Percentiles rank a stretch among this genome's conserved stretches.
Evolutionary conservation across 1,140 invertebrate species (phyloP).

Genomic region (Plectrocnemia conspersa): DNA sequence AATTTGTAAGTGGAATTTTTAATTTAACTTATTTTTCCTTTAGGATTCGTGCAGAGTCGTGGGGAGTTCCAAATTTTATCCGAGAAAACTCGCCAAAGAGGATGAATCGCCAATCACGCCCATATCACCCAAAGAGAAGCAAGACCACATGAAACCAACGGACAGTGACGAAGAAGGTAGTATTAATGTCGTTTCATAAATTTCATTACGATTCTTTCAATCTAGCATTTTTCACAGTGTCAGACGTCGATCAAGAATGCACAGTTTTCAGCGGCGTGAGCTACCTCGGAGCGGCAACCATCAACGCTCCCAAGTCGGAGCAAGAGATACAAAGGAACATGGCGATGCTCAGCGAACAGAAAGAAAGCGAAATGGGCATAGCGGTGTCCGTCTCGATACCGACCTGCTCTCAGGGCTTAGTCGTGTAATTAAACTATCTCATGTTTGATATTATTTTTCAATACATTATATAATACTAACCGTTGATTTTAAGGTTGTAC

Average conservation of each 20-base stretch:
- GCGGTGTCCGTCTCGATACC: conserved; percentile 89
- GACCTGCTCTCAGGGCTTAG: conserved; percentile 77
- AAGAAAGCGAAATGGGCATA: conserved; percentile 69
- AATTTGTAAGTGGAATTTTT: too few relatives aligned
- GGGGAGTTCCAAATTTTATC: conserved; percentile 49
- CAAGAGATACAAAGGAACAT: conserved; percentile 94
- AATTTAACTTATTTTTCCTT: conserved; percentile 3
- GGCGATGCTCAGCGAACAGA: conserved; percentile 66
- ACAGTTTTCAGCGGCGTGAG: conserved; percentile 90
- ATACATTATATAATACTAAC: background rate
- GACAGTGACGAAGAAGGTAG: conserved; percentile 66
- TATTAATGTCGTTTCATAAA: conserved; percentile 29
- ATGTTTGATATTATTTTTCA: conserved; percentile 20
- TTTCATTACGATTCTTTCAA: conserved; percentile 16
- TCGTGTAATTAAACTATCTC: conserved; percentile 68
- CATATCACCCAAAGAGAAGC: conserved; percentile 62
- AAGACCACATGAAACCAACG: conserved; percentile 69
- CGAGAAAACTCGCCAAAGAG: conserved; percentile 39
- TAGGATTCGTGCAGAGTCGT: conserved; percentile 48
- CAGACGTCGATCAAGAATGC: conserved; percentile 79
- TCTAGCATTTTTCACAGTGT: conserved; percentile 48
- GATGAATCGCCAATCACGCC: conserved; percentile 40
- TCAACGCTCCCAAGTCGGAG: conserved; percentile 91
- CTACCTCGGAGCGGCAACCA: conserved; percentile 88
- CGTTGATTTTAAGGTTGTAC: conserved; percentile 67